Evolutionary conservation across 2,797 vertebrate genomes (phyloP), one percentile per base, ranked within the genome.

Genomic region (Gallinago solitaria): DNA sequence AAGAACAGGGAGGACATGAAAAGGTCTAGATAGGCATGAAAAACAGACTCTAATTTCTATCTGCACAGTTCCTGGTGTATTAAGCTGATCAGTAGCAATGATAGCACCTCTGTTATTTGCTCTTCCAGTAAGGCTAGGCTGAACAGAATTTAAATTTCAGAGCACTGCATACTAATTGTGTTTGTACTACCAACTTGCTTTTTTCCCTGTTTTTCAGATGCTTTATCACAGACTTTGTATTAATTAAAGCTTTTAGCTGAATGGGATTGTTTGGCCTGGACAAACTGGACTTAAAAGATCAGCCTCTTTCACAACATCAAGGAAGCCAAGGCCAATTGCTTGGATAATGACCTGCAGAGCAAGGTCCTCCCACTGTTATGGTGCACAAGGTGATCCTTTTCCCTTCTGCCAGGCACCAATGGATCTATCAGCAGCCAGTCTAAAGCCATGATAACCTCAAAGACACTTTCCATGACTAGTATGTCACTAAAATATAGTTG

Each of bases 51-150:
- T 76, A 59, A 82, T 94, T 93, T 92, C 68, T 93, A 12, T 77
- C 83, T 87, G 50, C 75, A 61, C 48, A 75, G 74, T 77, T 95
- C 91, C 94, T 93, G 67, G 70, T 94, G 92, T 90, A 88, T 94
- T 94, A 67, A 95, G 74, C 76, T 3, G 15, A 94, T 96, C 85
- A 95, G 85, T 87, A 95, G 90, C 73, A 89, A 91, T 82, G 83
- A 94, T 96, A 90, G 47, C 67, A 91, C 89, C 90, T 94, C 83
- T 95, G 93, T 68, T 96, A 87, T 93, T 94, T 96, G 53, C 43
- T 93, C 60, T 94, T 94, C 70, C 68, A 87, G 80, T 67, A 92
- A 83, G 59, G 61, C 60, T 70, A 70, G 83, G 32, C 77, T 96
- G 83, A 87, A 76, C 12, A 61, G 87, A 96, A 95, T 93, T 87